Percentiles rank a stretch among this genome's conserved stretches.
Evolutionary conservation across 1,140 invertebrate genomes (phyloP).

Genomic region (Adoxophyes honmai): DNA sequence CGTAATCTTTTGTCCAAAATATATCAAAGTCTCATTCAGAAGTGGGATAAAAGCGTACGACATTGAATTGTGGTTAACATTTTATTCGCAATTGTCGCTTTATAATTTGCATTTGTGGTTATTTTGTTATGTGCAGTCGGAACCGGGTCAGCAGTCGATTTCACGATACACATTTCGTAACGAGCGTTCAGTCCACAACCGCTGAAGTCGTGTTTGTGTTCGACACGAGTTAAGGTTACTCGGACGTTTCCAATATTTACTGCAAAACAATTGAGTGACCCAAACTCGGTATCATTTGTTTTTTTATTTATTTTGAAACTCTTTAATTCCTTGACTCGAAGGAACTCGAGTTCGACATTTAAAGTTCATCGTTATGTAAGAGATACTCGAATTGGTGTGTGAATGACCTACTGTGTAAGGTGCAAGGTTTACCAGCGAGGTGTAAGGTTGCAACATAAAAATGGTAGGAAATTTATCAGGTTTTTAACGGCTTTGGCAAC

Average conservation of each 20-base stretch:
- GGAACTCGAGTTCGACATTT: background rate
- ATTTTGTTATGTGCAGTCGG: background rate
- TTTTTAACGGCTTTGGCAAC: background rate
- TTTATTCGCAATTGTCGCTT: background rate
- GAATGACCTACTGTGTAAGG: slow-evolving; percentile 7
- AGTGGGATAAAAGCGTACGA: background rate
- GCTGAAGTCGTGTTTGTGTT: slow-evolving; percentile 16
- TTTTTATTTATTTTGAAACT: too few relatives aligned
- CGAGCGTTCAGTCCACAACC: slow-evolving; percentile 25
- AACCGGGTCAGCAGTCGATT: slow-evolving; percentile 24
- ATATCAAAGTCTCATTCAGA: too few relatives aligned
- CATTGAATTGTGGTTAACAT: slow-evolving; percentile 3
- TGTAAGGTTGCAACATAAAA: background rate
- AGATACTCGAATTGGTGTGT: slow-evolving; percentile 1
- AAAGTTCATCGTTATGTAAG: slow-evolving; percentile 7
- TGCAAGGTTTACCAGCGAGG: slow-evolving; percentile 3
- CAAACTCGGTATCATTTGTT: too few relatives aligned
- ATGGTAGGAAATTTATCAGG: slow-evolving; percentile 3
- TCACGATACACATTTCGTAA: slow-evolving; percentile 45
- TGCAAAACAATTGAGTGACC: too few relatives aligned
- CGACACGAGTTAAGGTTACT: background rate
- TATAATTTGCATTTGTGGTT: background rate
- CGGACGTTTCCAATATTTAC: too few relatives aligned
- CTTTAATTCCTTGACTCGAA: too few relatives aligned
- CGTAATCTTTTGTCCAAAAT: too few relatives aligned